Evolutionary conservation across 2,888 invertebrate species (phyloP).

Genomic region (Lepeophtheirus nordmannii): DNA sequence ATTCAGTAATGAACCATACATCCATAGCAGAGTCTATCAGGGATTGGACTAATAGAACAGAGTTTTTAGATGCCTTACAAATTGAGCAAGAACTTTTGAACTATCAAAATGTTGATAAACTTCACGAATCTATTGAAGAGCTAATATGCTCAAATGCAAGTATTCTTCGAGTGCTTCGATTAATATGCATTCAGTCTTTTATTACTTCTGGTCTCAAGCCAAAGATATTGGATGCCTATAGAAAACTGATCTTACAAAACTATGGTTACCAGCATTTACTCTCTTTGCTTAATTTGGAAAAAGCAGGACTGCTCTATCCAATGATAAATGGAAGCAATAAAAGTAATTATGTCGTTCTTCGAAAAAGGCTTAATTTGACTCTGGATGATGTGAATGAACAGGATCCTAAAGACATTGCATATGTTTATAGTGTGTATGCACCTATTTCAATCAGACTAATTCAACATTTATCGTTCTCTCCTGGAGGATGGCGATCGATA

Average conservation of each 20-base stretch:
- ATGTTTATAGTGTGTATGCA: constrained; percentile 81
- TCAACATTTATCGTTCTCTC: constrained; percentile 47
- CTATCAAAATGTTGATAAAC: constrained; percentile 76
- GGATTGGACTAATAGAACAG: constrained; percentile 56
- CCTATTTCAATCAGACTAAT: constrained; percentile 74
- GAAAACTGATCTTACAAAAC: constrained; percentile 57
- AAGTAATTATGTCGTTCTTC: constrained; percentile 30
- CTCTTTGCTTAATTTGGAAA: constrained; percentile 68
- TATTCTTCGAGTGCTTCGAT: constrained; percentile 48
- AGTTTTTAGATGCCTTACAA: constrained; percentile 60
- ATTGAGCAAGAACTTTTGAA: constrained; percentile 83
- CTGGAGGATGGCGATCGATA: constrained; percentile 46
- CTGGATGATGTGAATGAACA: constrained; percentile 73
- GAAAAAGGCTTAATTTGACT: constrained; percentile 56
- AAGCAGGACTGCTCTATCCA: constrained; percentile 44
- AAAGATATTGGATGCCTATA: constrained; percentile 60
- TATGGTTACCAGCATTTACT: constrained; percentile 73
- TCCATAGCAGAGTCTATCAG: constrained; percentile 86
- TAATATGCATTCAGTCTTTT: constrained; percentile 81
- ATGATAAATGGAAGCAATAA: neutral
- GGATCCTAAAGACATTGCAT: constrained; percentile 69
- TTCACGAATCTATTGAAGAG: constrained; percentile 76
- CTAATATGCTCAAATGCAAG: constrained; percentile 42
- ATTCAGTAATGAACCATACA: constrained; percentile 65
- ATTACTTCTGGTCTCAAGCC: constrained; percentile 83